Conservation (phyloP, 2,113 vertebrate genomes). For the Gobius niger region DNA sequence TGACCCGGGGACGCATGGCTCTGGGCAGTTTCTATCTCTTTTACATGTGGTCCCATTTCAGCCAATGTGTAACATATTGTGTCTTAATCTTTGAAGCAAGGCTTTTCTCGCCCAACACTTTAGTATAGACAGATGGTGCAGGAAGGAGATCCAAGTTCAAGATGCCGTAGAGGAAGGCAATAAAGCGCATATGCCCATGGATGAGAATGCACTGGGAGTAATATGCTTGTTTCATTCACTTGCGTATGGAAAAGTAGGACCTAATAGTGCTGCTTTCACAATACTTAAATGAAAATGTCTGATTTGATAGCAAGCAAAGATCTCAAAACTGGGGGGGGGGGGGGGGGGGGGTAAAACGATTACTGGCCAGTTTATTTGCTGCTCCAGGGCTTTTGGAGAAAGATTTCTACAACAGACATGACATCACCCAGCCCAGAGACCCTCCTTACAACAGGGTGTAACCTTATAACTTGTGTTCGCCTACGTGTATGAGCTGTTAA, state of each 20-base stretch:
- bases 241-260: neutral
- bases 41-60: neutral
- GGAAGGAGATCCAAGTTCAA: conserved; percentile 45
- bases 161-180: conserved; percentile 34
- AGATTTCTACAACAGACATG: conserved; percentile 45
- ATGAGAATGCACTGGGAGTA: conserved; percentile 12
- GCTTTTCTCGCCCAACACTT: conserved; percentile 29
- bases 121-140: conserved; percentile 56
- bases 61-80: conserved; percentile 15
- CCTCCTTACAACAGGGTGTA: conserved; percentile 46
- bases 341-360: no score
- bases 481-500: conserved; percentile 24
- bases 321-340: no score
- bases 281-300: no score
- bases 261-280: no score
- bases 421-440: conserved; percentile 49
- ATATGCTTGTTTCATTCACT: neutral
- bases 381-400: conserved; percentile 44
- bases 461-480: conserved; percentile 30
- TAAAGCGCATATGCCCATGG: conserved; percentile 43
- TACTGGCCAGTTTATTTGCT: conserved; percentile 48
- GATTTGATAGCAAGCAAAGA: neutral
- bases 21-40: conserved; percentile 21
- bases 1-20: conserved; percentile 21
- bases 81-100: conserved; percentile 25